Evolutionary conservation across 2,888 invertebrate species (phyloP).

Genomic region (Melitaea athalia): DNA sequence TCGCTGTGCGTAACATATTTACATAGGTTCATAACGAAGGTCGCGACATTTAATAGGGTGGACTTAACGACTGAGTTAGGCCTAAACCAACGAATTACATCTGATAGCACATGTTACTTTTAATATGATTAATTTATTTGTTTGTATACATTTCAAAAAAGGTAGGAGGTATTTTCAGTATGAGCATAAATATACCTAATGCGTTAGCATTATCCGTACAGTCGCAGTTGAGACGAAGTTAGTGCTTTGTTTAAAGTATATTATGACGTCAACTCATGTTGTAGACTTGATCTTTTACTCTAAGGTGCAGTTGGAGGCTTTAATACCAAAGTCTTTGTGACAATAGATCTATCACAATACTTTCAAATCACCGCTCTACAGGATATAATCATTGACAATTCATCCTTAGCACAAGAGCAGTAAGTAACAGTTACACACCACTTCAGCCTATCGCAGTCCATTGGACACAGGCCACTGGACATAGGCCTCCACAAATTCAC

Average conservation of each 20-base stretch:
- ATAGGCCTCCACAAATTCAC: no score
- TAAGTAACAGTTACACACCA: no score
- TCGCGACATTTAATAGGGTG: not conserved
- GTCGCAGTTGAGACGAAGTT: slow-evolving; percentile 7
- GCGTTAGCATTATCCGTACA: not conserved
- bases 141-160: not conserved
- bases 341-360: slow-evolving; percentile 22
- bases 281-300: slow-evolving; percentile 22
- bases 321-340: slow-evolving; percentile 24
- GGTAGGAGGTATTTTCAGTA: not conserved
- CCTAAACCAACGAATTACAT: not conserved
- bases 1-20: not conserved
- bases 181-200: no score
- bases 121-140: no score
- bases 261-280: slow-evolving; percentile 21
- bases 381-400: not conserved
- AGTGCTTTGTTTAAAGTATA: slow-evolving; percentile 13
- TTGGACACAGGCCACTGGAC: no score
- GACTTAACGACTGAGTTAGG: slow-evolving; percentile 1
- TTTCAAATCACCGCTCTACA: not conserved
- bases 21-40: not conserved
- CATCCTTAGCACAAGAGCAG: not conserved
- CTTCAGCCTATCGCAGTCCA: no score
- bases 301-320: slow-evolving; percentile 26
- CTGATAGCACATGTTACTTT: no score